Evolutionary conservation across 2,113 vertebrate species (phyloP).

Genomic region (Pyxicephalus adspersus): DNA sequence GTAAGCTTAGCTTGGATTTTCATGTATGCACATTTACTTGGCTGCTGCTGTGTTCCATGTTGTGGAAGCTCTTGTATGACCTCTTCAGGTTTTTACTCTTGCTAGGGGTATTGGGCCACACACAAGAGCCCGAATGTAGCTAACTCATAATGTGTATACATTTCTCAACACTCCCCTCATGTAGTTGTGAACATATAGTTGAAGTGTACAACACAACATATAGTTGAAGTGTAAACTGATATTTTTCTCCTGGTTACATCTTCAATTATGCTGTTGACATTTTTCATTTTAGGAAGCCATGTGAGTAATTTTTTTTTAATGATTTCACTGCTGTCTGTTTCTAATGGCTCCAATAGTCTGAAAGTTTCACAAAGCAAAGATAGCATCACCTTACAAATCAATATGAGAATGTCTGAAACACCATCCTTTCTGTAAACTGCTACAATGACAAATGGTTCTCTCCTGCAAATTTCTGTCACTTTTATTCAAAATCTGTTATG

Average conservation of each 20-base stretch:
- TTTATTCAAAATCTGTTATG: slow-evolving; percentile 46
- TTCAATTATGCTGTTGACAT: slow-evolving; percentile 28
- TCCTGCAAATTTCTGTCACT: slow-evolving; percentile 58
- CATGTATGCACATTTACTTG: neutral
- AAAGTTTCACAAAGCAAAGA: slow-evolving; percentile 65
- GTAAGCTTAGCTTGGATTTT: no score
- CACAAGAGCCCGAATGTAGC: slow-evolving; percentile 14
- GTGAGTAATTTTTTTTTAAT: slow-evolving; percentile 22
- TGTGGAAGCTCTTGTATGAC: neutral
- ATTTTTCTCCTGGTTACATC: slow-evolving; percentile 40
- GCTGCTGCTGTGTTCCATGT: neutral
- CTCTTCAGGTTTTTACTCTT: slow-evolving; percentile 4
- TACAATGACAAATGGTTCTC: slow-evolving; percentile 55
- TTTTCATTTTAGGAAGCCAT: slow-evolving; percentile 40
- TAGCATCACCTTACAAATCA: slow-evolving; percentile 72
- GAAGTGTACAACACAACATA: slow-evolving; percentile 41
- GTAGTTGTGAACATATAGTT: slow-evolving; percentile 41
- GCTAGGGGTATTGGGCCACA: neutral
- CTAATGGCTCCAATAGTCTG: slow-evolving; percentile 69
- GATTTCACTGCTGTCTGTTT: slow-evolving; percentile 53
- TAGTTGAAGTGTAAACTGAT: slow-evolving; percentile 43
- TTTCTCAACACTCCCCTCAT: slow-evolving; percentile 20
- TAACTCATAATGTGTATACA: slow-evolving; percentile 27
- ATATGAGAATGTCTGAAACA: slow-evolving; percentile 69
- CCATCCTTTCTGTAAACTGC: slow-evolving; percentile 53